Evolutionary conservation across 37 sponge, comb jelly and placozoan species (phyloP).

Genomic region (Trichoplax adhaerens): DNA sequence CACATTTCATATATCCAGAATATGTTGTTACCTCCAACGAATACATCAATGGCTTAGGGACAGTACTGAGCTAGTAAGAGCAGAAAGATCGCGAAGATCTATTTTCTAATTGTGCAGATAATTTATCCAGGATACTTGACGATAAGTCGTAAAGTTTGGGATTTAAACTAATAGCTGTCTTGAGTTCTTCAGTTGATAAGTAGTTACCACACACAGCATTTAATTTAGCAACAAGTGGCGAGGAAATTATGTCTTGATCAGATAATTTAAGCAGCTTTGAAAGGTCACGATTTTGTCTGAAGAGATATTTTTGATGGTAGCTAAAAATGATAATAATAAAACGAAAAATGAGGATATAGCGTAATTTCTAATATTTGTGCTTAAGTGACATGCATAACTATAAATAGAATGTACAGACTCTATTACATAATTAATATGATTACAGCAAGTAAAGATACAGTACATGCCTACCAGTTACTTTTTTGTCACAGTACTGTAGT

Average conservation of each 20-base stretch:
- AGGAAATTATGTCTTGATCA: constrained; percentile 58
- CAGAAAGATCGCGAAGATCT: too few relatives aligned
- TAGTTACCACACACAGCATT: constrained; percentile 84
- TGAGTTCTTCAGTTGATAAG: constrained; percentile 27
- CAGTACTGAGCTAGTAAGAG: too few relatives aligned
- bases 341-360: neutral
- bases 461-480: too few relatives aligned
- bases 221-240: constrained; percentile 46
- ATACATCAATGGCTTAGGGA: too few relatives aligned
- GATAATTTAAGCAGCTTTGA: constrained; percentile 38
- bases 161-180: neutral
- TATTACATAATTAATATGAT: neutral
- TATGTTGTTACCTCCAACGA: too few relatives aligned
- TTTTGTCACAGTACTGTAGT: too few relatives aligned
- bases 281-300: constrained; percentile 56
- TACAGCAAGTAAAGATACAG: too few relatives aligned
- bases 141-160: too few relatives aligned
- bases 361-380: constrained; percentile 2
- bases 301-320: constrained; percentile 91
- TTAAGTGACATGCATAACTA: neutral
- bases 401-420: neutral
- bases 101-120: too few relatives aligned
- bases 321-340: constrained; percentile 36
- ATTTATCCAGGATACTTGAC: too few relatives aligned
- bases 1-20: too few relatives aligned